Evolutionary conservation across 2,113 vertebrate species (phyloP).

Genomic region (Phocoena sinus): DNA sequence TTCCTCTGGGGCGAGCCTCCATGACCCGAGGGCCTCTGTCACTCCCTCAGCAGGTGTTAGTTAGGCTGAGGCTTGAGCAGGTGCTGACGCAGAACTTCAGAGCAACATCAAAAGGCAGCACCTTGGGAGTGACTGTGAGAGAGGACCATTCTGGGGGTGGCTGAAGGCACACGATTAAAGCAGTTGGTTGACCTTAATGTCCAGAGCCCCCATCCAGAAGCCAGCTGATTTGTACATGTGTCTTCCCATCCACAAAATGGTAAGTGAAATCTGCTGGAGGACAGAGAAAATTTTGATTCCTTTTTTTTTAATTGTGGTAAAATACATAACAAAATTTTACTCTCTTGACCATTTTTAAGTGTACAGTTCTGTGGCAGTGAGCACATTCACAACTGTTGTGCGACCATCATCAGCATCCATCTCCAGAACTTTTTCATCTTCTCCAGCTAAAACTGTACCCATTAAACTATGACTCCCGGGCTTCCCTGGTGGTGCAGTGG

Average conservation of each 20-base stretch:
- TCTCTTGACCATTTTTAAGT: background rate
- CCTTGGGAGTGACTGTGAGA: background rate
- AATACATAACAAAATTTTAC: background rate
- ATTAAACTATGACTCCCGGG: background rate
- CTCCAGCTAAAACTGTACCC: background rate
- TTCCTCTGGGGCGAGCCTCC: background rate
- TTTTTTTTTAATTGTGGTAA: background rate
- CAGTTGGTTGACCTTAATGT: background rate
- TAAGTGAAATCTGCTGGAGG: background rate
- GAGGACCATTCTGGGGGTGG: background rate
- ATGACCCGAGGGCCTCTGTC: background rate
- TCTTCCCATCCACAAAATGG: background rate
- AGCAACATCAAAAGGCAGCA: background rate
- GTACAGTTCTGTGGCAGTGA: background rate
- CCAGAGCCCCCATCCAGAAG: background rate
- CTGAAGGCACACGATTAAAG: background rate
- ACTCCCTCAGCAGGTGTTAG: background rate
- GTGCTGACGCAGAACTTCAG: background rate
- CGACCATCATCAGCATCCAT: background rate
- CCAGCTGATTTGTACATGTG: background rate
- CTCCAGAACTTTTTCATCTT: background rate
- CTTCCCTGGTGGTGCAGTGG: too few species aligned
- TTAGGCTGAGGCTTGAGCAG: background rate
- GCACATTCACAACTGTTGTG: background rate
- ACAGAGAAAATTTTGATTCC: background rate